Evolutionary conservation across 2,113 vertebrate species (phyloP), one percentile per base, ranked within the genome.

Genomic region (Ascaphus truei): DNA sequence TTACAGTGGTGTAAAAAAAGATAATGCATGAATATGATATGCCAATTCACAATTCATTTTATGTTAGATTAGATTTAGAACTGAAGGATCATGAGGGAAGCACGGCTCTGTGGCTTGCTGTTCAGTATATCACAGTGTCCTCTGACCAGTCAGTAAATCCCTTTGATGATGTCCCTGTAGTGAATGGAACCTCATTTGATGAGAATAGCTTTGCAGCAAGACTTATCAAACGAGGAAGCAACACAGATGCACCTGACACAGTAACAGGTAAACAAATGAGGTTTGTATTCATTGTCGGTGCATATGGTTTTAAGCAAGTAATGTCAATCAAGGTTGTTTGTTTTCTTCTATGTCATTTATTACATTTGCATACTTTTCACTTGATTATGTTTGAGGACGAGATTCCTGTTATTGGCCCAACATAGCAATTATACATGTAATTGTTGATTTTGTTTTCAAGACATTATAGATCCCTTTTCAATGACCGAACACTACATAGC

Each of bases 31-130:
- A 6, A 6, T 47, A n/a, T n/a, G n/a, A 22, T 47, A 4, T 18
- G 3, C n/a, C 41, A 45, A 48, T 12, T 55, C 6, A 20, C 15
- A 3, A 5, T 33, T 41, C 18, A 13, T 62, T 57, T 47, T 59
- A 29, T 45, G 65, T 80, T 79, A 99, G 97, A 26, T 82, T 97
- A 47, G 95, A 99, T 73, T 82, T 98, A 79, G 96, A 99, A 55
- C 89, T 99, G 30, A 98, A 96, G 78, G 96, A 98, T 79, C 93
- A 98, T 0, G 94, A 98, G 52, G 96, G 96, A 74, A 98, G 94
- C 83, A 96, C 96, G 0, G 94, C 95, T n/a, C 85, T 99, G 75
- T 99, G 97, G 97, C 87, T 99, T 25, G 95, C 96, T 0, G 85
- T 96, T 58, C 97, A 98, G 87, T 96, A 95, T 15, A 94, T 98